A percentile compares a stretch with the other conserved stretches of the same genome.
phyloP scores from a whole-genome alignment of 2,113 vertebrate species.

The Psilopsiagon aymara region DNA sequence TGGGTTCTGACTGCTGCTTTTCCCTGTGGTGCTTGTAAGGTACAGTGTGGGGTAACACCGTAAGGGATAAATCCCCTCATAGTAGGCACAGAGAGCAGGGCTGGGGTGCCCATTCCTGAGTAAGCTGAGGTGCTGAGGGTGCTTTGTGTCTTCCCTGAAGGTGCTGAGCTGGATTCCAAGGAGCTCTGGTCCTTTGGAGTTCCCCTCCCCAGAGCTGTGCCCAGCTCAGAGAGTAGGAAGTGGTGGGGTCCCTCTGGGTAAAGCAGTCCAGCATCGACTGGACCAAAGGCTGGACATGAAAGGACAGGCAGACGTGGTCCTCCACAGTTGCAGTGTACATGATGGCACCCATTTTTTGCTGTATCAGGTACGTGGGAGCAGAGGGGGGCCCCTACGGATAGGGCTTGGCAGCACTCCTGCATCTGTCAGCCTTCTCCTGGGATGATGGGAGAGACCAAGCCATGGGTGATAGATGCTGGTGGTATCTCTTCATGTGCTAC shows the following conservation, averaged over 20 bases:
- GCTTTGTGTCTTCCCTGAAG: neutral
- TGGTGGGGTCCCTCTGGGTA: neutral
- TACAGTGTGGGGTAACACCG: accelerated
- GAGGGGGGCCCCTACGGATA: accelerated
- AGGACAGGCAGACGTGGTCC: neutral
- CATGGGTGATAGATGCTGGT: neutral
- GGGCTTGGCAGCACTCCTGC: neutral
- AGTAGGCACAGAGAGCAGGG: neutral
- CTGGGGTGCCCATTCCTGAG: neutral
- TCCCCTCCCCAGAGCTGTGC: neutral
- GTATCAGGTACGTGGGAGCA: accelerated
- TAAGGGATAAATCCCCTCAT: neutral
- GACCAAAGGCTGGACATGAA: neutral
- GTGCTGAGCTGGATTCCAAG: neutral
- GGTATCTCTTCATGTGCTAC: neutral
- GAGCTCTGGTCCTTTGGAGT: neutral
- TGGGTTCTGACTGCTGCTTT: neutral
- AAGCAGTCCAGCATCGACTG: accelerated
- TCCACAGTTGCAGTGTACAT: accelerated
- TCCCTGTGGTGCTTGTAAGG: neutral
- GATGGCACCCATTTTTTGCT: too few relatives aligned
- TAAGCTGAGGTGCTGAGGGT: accelerated
- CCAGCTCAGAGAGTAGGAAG: neutral
- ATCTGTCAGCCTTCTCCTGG: neutral
- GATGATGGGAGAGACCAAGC: neutral